These are phyloP conservation scores for Brachyrhaphis roseni DNA, from an alignment of 2,797 vertebrate genomes.

Conservation along the genomic window DNA sequence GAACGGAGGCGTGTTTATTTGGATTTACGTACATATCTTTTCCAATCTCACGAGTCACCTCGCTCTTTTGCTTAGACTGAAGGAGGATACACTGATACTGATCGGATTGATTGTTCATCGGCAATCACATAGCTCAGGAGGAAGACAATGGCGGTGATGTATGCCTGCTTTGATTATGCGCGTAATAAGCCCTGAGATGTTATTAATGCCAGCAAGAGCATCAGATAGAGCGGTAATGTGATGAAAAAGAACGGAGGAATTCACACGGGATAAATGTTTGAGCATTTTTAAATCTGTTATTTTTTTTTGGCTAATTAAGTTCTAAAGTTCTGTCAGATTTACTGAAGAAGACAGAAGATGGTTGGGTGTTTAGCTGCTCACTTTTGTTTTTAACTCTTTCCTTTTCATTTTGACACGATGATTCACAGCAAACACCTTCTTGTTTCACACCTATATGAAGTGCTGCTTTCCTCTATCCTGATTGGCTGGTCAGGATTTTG, in stretches of 20 bases:
- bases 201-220: slow-evolving; percentile 51
- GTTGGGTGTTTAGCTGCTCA: background rate
- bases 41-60: background rate
- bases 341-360: background rate
- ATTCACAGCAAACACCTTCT: slow-evolving; percentile 27
- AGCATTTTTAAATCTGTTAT: background rate
- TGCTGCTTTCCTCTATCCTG: slow-evolving; percentile 71
- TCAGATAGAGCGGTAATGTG: slow-evolving; percentile 29
- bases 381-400: background rate
- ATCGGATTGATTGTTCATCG: slow-evolving; percentile 48
- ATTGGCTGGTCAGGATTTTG: slow-evolving; percentile 80
- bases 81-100: slow-evolving; percentile 24
- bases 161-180: slow-evolving; percentile 39
- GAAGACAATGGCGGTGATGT: slow-evolving; percentile 43
- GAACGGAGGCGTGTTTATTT: slow-evolving; percentile 33
- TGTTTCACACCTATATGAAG: background rate
- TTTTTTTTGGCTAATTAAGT: background rate
- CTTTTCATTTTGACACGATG: slow-evolving; percentile 26
- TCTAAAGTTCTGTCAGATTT: slow-evolving; percentile 1
- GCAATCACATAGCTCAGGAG: slow-evolving; percentile 41
- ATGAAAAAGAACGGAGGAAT: slow-evolving; percentile 15
- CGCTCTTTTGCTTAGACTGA: slow-evolving; percentile 28
- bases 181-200: slow-evolving; percentile 75
- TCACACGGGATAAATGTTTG: background rate
- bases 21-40: slow-evolving; percentile 22